phyloP scores from a whole-genome alignment of 2,888 invertebrate species.

The Drosophila seclusa region DNA sequence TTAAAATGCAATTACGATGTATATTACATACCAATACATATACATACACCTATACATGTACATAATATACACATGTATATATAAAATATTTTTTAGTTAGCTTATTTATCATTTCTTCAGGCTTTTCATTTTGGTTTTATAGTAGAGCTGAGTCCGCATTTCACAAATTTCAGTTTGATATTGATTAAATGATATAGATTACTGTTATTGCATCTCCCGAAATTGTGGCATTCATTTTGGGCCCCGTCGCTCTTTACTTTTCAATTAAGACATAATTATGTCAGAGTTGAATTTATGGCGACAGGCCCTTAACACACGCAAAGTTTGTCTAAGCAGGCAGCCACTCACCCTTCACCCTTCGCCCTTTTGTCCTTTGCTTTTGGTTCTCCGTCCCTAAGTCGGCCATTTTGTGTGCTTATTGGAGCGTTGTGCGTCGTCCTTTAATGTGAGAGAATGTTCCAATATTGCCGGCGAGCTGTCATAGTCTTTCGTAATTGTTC shows the following conservation, averaged over 20 bases:
- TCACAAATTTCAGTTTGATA: neutral
- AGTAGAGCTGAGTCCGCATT: neutral
- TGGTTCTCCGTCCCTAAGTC: constrained; percentile 3
- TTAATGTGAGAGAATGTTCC: constrained; percentile 83
- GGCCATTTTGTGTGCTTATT: constrained; percentile 69
- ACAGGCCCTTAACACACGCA: constrained; percentile 64
- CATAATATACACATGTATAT: accelerated
- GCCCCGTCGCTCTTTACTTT: constrained; percentile 37
- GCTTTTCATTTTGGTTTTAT: neutral
- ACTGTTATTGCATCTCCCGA: constrained; percentile 51
- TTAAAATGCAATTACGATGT: constrained; percentile 55
- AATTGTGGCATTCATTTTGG: constrained; percentile 37
- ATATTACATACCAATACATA: neutral
- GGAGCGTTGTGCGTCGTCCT: constrained; percentile 57
- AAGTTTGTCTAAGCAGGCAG: constrained; percentile 54
- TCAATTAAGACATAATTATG: constrained; percentile 83
- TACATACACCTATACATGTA: neutral
- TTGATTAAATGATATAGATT: neutral
- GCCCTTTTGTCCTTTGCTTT: neutral
- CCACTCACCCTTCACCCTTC: constrained; percentile 31
- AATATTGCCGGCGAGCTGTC: constrained; percentile 54
- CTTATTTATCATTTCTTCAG: neutral
- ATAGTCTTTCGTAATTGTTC: constrained; percentile 79
- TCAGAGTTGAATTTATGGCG: constrained; percentile 84
- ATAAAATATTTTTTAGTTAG: too few species aligned